These are phyloP conservation scores for Pterocles burchelli DNA, from an alignment of 2,113 vertebrate genomes.

Conservation along the genomic window DNA sequence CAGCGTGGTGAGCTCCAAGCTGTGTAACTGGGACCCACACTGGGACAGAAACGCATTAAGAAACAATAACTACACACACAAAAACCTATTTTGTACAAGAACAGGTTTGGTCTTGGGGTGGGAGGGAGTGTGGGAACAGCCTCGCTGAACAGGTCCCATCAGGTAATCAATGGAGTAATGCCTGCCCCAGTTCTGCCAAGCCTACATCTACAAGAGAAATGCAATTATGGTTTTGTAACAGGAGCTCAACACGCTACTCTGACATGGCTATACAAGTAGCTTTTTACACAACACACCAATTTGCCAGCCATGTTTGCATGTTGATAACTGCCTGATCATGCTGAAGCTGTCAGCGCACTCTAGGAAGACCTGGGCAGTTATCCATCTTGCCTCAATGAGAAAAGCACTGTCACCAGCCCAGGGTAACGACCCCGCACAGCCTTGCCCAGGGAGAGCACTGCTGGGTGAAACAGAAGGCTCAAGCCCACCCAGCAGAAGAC, in stretches of 20 bases:
- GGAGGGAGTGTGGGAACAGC: neutral
- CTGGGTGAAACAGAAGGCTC: neutral
- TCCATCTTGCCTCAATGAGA: neutral
- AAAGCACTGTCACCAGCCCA: neutral
- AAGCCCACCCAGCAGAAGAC: neutral
- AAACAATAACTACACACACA: neutral
- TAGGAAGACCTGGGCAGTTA: neutral
- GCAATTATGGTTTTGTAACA: conserved; percentile 25
- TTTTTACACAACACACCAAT: conserved; percentile 16
- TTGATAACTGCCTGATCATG: neutral
- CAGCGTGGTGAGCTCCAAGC: neutral
- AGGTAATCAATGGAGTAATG: conserved; percentile 24
- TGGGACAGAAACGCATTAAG: neutral
- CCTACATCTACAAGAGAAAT: neutral
- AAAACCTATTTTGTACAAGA: neutral
- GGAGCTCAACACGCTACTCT: neutral
- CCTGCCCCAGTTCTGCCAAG: conserved; percentile 29
- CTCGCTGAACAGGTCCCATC: neutral
- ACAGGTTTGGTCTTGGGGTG: neutral
- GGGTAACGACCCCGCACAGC: neutral
- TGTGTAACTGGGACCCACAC: neutral
- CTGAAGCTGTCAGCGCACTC: neutral
- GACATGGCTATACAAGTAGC: neutral
- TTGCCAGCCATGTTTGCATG: neutral
- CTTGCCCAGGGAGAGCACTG: neutral